Base-by-base conservation (phyloP, 2,797 vertebrate genomes). In the Parauchenoglanis ngamensis region DNA sequence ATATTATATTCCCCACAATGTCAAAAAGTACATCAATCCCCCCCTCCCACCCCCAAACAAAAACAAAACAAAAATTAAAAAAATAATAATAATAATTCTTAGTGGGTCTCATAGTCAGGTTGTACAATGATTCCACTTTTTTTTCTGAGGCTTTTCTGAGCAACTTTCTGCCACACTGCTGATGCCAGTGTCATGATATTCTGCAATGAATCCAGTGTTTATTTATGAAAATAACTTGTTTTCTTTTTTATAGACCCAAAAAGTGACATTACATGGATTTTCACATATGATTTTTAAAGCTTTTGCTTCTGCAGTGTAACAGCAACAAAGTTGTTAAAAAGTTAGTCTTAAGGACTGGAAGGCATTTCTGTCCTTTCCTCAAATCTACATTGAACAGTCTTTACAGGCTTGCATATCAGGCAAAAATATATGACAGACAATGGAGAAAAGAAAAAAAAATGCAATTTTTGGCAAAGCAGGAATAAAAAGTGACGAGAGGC, bases 261-360 rank as follows among this genome's bases (percentile, higher is more conserved):
- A 96, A 93, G 92, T 92, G 92, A 94, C 94, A 92, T 89, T 93
- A 94, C 92, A 94, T 91, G 89, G 90, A 95, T 92, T 94, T 95
- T 96, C 95, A 95, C 95, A 96, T 96, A 95, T 94, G 93, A 92
- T 94, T 94, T 92, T 95, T 95, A 96, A 96, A 96, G 95, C 96
- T 96, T 96, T 96, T 95, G 94, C 94, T 91, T 91, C 95, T 92
- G 94, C 94, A 95, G 94, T 95, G 93, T 96, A 96, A 96, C 94
- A 96, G 94, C 94, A 94, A 95, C 93, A 93, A 92, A 84, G 92
- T 94, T 92, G 91, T 94, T 92, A 93, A 94, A 95, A 93, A 91
- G 92, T 94, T 93, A 93, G 92, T 94, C 92, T 93, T 90, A 87
- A 91, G 92, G 90, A 91, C 79, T 86, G 90, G 95, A 95, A 94